A percentile compares a stretch with the other conserved stretches of the same genome.
phyloP scores from a whole-genome alignment of 1,140 invertebrate species.

The Eubasilissa regina region DNA sequence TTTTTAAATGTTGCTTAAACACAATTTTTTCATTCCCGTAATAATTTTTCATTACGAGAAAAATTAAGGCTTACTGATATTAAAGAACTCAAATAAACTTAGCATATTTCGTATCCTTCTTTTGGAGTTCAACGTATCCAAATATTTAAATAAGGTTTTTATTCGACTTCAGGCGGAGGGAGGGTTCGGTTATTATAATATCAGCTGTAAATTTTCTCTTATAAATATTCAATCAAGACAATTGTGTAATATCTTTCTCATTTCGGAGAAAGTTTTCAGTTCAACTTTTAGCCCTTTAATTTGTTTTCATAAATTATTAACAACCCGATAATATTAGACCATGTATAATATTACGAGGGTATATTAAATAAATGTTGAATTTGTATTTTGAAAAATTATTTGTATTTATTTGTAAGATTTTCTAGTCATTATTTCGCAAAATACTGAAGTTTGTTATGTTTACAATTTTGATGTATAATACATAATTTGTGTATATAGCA shows the following conservation, averaged over 20 bases:
- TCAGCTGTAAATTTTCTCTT: conserved; percentile 69
- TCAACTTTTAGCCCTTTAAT: conserved; percentile 6
- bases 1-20: too few relatives aligned
- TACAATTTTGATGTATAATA: too few relatives aligned
- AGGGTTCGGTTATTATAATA: conserved; percentile 62
- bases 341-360: too few relatives aligned
- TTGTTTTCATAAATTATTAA: conserved; percentile 25
- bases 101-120: not conserved
- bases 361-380: too few relatives aligned
- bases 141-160: conserved; percentile 31
- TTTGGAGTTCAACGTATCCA: conserved; percentile 10
- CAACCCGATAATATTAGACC: not conserved
- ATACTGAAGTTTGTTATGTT: too few relatives aligned
- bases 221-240: conserved; percentile 68
- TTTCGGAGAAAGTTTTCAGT: conserved; percentile 22
- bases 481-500: too few relatives aligned
- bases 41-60: not conserved
- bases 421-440: too few relatives aligned
- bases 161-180: not conserved
- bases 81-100: conserved; percentile 24
- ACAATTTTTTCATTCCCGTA: not conserved
- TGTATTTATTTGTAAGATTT: too few relatives aligned
- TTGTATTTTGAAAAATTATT: too few relatives aligned
- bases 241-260: conserved; percentile 31
- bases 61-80: not conserved